Evolutionary conservation across 2,888 invertebrate species (phyloP), one percentile per base, ranked within the genome.

Genomic region (Eumacrocentrus americanus): DNA sequence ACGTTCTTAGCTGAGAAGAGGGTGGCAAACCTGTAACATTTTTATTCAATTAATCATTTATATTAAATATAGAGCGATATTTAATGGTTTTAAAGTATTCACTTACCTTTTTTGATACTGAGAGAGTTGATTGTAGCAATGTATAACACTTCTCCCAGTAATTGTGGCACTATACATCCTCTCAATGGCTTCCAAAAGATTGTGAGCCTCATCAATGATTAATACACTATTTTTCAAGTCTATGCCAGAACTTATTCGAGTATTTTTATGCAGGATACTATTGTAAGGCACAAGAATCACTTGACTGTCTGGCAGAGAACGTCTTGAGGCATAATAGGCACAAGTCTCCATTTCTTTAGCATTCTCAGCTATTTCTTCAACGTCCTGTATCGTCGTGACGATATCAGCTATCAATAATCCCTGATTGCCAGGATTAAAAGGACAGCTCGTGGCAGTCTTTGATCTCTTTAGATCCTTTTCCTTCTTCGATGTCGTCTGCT

Each of bases 201-300:
- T 99, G 73, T 99, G 99, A 0, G 98, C 98, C 81, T 99, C 99
- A 76, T 99, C 99, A 14, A 94, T 85, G 61, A 99, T 91, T 0
- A 99, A 84, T 22, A 97, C 82, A 74, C 91, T 92, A 68, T 89
- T 86, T 70, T 88, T 87, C 18, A 92, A 77, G 56, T 85, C 83
- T 58, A 93, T 86, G 34, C 83, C 83, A 69, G 73, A 71, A 73
- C 80, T 78, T 35, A 64, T 84, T 60, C 95, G 83, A 0, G 94
- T 93, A 12, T 85, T 83, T 75, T 88, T 87, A 78, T 95, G 94
- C 3, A 96, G 82, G 47, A 96, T 82, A 18, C 90, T 87, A 77
- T 93, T 91, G 72, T 92, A 92, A 0, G 91, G 91, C 7, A 91
- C 81, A 47, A 92, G 84, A 54, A 94, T 83, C 5, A 93, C 81